Conservation (phyloP, 2,888 invertebrate genomes). For the Drosophila macrospina region DNA sequence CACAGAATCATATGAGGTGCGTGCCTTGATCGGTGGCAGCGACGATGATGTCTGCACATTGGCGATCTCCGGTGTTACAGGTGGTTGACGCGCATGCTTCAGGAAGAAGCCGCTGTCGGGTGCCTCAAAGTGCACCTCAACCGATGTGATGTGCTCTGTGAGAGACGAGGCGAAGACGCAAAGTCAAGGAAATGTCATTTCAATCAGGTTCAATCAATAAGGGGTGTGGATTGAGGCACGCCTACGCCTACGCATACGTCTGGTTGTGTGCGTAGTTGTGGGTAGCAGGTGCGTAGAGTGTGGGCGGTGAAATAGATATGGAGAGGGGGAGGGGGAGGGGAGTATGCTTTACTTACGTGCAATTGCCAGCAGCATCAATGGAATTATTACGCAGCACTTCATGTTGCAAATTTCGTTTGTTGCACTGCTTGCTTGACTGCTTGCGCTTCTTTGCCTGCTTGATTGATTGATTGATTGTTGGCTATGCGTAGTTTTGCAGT, state of each 20-base stretch:
- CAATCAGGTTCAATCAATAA: neutral
- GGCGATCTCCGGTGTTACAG: conserved; percentile 84
- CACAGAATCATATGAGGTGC: conserved; percentile 87
- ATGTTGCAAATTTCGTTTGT: conserved; percentile 27
- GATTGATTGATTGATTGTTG: conserved; percentile 15
- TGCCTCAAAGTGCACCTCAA: conserved; percentile 96
- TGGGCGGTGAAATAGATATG: too few relatives aligned
- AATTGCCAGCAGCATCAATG: conserved; percentile 65
- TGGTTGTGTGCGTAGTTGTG: too few relatives aligned
- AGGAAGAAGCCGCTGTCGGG: conserved; percentile 96
- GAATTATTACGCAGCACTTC: conserved; percentile 67
- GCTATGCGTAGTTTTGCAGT: conserved; percentile 10
- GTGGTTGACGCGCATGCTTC: conserved; percentile 92
- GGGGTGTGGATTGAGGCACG: neutral
- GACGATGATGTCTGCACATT: conserved; percentile 79
- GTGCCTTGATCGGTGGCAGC: conserved; percentile 64
- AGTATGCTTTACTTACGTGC: conserved; percentile 63
- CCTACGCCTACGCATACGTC: neutral
- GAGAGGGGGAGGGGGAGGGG: neutral
- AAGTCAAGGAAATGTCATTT: neutral
- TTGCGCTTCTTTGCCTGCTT: conserved; percentile 3
- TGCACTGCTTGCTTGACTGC: conserved; percentile 13
- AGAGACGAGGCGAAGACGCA: too few relatives aligned
- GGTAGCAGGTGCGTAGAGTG: neutral
- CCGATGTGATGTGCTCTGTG: conserved; percentile 89